Base-by-base conservation (phyloP, 2,888 invertebrate genomes). In the Apamea sordens region DNA sequence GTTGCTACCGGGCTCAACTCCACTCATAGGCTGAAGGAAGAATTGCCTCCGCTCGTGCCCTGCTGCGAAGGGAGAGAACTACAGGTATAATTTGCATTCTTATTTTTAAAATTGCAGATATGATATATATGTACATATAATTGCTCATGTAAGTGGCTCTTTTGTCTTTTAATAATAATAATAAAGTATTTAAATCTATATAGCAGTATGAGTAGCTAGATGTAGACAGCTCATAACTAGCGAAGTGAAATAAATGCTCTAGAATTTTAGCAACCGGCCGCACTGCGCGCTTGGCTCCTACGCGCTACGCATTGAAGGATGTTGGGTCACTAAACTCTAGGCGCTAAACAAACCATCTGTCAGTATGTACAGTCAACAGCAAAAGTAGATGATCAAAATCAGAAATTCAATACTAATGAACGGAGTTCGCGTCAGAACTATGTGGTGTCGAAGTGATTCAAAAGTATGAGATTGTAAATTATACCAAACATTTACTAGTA, bases 21-120 rank as follows among this genome's bases (percentile, higher is more conserved):
- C 3, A 88, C 93, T 3, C 96, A 95, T 77, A 95, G 94, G 75
- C 88, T 95, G 61, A 96, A 95, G 81, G 96, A 96, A 61, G 96
- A 96, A 64, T 83, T 94, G 75, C 96, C 96, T 0, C 88, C 94
- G 4, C 93, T 97, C 18, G 94, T 96, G 64, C 96, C 96, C 10
- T 96, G 96, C 88, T 96, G 96, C 79, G 96, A 97, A 83, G 97
- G 96, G 4, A 94, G 91, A 83, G 96, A 96, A 85, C 89, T 97
- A 82, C 94, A 94, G 94, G 96, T 95, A 32, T 6, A 0, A 8
- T 6, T 32, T 32, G 13, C 18, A 21, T 47, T 24, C 11, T 36
- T 24, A 6, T 36, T 18, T 28, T 41, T 11, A 36, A 79, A 24
- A 36, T 47, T 28, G 11, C 47, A 50, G 28, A 65, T 32, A 32